Base-by-base conservation (phyloP, 2,797 vertebrate genomes). In the Alectoris magna region DNA sequence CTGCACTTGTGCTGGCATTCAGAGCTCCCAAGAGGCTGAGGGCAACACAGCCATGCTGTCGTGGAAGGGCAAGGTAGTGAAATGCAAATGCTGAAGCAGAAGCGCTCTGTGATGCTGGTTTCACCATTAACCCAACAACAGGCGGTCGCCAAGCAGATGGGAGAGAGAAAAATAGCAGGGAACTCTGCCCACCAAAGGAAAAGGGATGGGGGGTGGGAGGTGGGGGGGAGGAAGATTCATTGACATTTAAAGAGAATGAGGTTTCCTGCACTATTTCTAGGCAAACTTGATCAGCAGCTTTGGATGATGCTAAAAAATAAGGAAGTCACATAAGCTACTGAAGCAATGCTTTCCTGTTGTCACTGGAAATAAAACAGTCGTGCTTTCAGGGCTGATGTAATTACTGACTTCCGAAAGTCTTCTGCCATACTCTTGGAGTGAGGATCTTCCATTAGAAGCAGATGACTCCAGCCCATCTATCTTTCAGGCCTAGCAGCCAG, bases 1-100 rank as follows among this genome's bases (percentile, higher is more conserved):
- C 94, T 84, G 91, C 95, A 91, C 94, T 96, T 96, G 95, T 95
- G 91, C 91, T 88, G 94, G 91, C 91, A 96, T 94, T 95, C 70
- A 94, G 93, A 86, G 91, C 86, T 93, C 62, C 94, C 69, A 1
- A 88, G 93, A 38, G 95, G 90, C 94, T 93, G 86, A 48, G 92
- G 91, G 91, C 8, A 34, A 83, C 60, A 90, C 91, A 82, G 93
- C 87, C 83, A 2, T 10, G 81, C 91, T 94, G 92, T 74, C 92
- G 90, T 88, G 93, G 77, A 69, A 95, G 94, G 91, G 88, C 92
- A 72, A 95, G 95, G 96, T 95, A 95, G 94, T 56, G 88, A 93
- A 92, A 92, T 92, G 93, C 94, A 94, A 96, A 96, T 92, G 92
- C 80, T 93, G 79, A 81, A 77, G 76, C 62, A 17, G 17, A 88